phyloP scores from a whole-genome alignment of 1,140 invertebrate genomes.

The Subanguina moxae region DNA sequence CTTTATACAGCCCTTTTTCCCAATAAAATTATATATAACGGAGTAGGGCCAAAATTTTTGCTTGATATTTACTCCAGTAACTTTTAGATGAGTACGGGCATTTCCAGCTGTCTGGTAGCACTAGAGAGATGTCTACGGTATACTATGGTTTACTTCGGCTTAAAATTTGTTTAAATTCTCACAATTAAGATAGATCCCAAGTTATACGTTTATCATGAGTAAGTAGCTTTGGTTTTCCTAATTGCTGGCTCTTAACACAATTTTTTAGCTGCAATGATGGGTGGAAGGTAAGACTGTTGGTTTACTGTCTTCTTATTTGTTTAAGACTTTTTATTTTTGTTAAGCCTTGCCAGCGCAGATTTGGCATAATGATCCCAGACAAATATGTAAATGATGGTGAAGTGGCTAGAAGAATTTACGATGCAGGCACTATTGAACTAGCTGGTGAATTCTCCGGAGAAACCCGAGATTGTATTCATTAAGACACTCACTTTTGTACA shows the following conservation, averaged over 20 bases:
- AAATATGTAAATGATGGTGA: slow-evolving; percentile 39
- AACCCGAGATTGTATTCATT: slow-evolving; percentile 51
- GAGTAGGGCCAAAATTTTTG: too few relatives aligned
- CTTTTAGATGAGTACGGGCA: slow-evolving; percentile 34
- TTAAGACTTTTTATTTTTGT: slow-evolving; percentile 9
- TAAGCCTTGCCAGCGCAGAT: slow-evolving; percentile 37
- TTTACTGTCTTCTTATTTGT: too few relatives aligned
- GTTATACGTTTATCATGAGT: slow-evolving; percentile 42
- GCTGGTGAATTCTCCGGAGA: slow-evolving; percentile 45
- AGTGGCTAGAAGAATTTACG: slow-evolving; percentile 37
- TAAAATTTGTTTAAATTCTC: neutral
- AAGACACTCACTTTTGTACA: slow-evolving; percentile 1
- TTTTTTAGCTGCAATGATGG: neutral
- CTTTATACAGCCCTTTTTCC: too few relatives aligned
- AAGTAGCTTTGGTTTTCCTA: neutral
- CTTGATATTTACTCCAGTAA: too few relatives aligned
- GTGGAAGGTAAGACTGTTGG: neutral
- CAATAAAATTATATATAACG: too few relatives aligned
- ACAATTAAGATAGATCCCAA: slow-evolving; percentile 44
- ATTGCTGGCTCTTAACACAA: too few relatives aligned
- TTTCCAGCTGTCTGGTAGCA: slow-evolving; percentile 46
- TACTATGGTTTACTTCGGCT: neutral
- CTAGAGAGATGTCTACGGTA: slow-evolving; percentile 42
- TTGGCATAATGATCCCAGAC: slow-evolving; percentile 40
- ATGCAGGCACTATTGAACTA: slow-evolving; percentile 45